Evolutionary conservation across 2,888 invertebrate species (phyloP), one percentile per base, ranked within the genome.

Genomic region (Elaeidobius kamerunicus): DNA sequence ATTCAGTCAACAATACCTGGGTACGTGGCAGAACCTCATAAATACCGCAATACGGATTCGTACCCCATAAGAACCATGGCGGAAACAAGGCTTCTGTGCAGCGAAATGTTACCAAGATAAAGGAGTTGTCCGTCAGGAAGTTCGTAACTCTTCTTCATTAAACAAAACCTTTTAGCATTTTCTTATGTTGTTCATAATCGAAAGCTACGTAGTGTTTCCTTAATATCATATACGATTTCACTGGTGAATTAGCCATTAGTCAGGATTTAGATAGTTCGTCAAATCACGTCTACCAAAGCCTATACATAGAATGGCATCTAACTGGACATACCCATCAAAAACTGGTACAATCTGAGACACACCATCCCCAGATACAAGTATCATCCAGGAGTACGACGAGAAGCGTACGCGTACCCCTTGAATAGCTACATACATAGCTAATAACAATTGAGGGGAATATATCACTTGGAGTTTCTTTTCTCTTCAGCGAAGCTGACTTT

Each of bases 61-160:
- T 87, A 67, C 86, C 86, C 79, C n/a, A n/a, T n/a, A 90, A 74
- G 88, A 92, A 92, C 54, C 90, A 90, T 63, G 92, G 92, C 73
- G 93, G 92, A 90, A 93, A 93, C 61, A 93, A 83, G 57, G 92
- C 91, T 73, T 93, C 93, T n/a, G 93, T 92, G 73, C 92, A 91
- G 77, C 92, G 89, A 91, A 93, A 93, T 68, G 75, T 91, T 91
- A 63, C 91, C 91, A 74, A 91, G 91, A 75, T 91, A 91, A 76
- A 91, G 91, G 65, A 91, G 91, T 73, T 88, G 86, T 65, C 93
- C 93, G 74, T 93, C 93, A 69, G 93, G 93, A 68, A 94, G 82
- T 76, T 94, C 93, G 74, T 95, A 95, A 61, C 90, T 90, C 79
- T 95, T 95, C 79, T 95, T 95, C 67, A 95, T 79, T 44, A 91